These are phyloP conservation scores for Sinosuthora webbiana DNA, from an alignment of 2,113 vertebrate genomes.

Conservation along the genomic window DNA sequence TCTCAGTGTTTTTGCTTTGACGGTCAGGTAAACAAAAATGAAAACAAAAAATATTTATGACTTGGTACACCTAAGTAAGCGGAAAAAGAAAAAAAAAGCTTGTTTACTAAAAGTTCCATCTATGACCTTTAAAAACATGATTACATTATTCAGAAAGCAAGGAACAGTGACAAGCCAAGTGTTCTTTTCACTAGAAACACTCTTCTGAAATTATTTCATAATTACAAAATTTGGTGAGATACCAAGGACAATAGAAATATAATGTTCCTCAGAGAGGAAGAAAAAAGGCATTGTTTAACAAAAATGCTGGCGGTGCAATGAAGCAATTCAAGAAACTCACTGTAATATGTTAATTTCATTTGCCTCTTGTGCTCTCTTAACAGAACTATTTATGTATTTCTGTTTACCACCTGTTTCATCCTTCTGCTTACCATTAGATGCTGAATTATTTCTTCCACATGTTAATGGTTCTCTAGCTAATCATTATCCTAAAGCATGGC, in stretches of 20 bases:
- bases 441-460: background rate
- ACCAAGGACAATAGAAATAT: conserved; percentile 21
- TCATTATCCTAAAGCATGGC: background rate
- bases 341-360: background rate
- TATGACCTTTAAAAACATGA: background rate
- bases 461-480: background rate
- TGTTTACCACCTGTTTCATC: background rate
- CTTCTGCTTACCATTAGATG: background rate
- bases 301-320: background rate
- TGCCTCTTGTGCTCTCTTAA: background rate
- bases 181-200: conserved; percentile 9
- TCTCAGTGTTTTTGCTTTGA: background rate
- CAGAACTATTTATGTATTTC: background rate
- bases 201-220: conserved; percentile 11
- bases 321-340: background rate
- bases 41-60: background rate
- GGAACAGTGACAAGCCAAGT: background rate
- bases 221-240: conserved; percentile 13
- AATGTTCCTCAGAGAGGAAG: background rate
- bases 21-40: background rate
- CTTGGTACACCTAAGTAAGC: background rate
- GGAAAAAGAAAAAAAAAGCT: background rate
- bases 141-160: background rate
- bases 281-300: background rate
- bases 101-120: background rate